These are phyloP conservation scores for Thera obeliscata DNA, from an alignment of 2,888 invertebrate genomes.

Conservation along the genomic window DNA sequence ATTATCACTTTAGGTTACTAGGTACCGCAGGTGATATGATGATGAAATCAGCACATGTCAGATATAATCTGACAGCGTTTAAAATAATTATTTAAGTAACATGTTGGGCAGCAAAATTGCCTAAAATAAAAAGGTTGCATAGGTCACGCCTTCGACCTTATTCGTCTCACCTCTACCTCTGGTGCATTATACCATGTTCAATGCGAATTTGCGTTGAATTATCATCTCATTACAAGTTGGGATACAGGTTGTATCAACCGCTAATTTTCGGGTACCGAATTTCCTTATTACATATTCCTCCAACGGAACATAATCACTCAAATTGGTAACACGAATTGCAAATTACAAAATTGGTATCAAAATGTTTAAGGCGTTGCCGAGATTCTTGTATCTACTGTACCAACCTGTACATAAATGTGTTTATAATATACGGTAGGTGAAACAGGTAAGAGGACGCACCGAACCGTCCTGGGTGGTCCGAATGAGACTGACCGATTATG, in stretches of 20 bases:
- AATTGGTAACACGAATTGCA: constrained; percentile 76
- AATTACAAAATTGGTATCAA: constrained; percentile 77
- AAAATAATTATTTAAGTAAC: constrained; percentile 20
- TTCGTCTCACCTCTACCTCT: constrained; percentile 30
- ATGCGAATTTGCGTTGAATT: constrained; percentile 58
- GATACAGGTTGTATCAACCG: constrained; percentile 57
- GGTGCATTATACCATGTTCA: constrained; percentile 43
- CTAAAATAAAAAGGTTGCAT: constrained; percentile 28
- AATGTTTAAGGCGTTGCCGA: constrained; percentile 51
- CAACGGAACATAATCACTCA: constrained; percentile 70
- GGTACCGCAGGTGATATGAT: constrained; percentile 13
- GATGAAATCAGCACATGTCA: constrained; percentile 24
- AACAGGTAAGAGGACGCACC: constrained; percentile 61
- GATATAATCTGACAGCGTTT: constrained; percentile 17
- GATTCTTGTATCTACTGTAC: constrained; percentile 48
- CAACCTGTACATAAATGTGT: constrained; percentile 27
- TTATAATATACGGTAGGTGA: constrained; percentile 43
- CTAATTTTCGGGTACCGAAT: constrained; percentile 59
- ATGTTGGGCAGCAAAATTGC: constrained; percentile 20
- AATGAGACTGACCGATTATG: constrained; percentile 71
- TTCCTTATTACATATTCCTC: constrained; percentile 70
- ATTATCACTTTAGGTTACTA: constrained; percentile 28
- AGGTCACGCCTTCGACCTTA: constrained; percentile 27
- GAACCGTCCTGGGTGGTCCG: constrained; percentile 78
- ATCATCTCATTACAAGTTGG: constrained; percentile 68